Evolutionary conservation across 1,140 invertebrate species (phyloP).

Genomic region (Lamellibrachia luymesi): DNA sequence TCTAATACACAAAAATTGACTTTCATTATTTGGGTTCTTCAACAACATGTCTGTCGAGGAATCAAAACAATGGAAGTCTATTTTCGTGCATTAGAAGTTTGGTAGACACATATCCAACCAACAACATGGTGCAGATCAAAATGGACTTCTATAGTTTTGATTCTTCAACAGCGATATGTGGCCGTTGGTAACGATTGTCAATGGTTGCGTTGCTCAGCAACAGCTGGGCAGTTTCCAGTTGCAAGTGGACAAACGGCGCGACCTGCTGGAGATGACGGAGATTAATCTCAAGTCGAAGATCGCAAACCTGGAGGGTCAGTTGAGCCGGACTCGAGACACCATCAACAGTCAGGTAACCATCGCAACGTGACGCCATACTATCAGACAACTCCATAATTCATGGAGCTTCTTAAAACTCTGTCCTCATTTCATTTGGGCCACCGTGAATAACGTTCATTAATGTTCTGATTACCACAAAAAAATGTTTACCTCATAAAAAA

Average conservation of each 20-base stretch:
- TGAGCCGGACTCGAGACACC: constrained; percentile 32
- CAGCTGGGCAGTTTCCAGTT: constrained; percentile 39
- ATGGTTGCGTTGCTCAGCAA: constrained; percentile 30
- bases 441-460: too few species aligned
- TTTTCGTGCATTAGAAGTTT: too few species aligned
- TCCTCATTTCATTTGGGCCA: too few species aligned
- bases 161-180: neutral
- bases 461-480: too few species aligned
- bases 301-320: constrained; percentile 36
- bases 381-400: too few species aligned
- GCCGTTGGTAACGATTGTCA: neutral
- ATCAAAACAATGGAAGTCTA: too few species aligned
- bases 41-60: too few species aligned
- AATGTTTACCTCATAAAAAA: too few species aligned
- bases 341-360: constrained; percentile 32
- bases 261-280: constrained; percentile 39
- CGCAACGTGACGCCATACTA: neutral
- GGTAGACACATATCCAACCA: neutral
- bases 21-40: too few species aligned
- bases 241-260: constrained; percentile 37
- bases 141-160: neutral
- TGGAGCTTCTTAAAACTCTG: too few species aligned
- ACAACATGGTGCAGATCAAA: neutral
- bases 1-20: too few species aligned
- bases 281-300: constrained; percentile 38